Conservation (phyloP, 92 coral and sea anemone species). For the Epizoanthus ramosus region DNA sequence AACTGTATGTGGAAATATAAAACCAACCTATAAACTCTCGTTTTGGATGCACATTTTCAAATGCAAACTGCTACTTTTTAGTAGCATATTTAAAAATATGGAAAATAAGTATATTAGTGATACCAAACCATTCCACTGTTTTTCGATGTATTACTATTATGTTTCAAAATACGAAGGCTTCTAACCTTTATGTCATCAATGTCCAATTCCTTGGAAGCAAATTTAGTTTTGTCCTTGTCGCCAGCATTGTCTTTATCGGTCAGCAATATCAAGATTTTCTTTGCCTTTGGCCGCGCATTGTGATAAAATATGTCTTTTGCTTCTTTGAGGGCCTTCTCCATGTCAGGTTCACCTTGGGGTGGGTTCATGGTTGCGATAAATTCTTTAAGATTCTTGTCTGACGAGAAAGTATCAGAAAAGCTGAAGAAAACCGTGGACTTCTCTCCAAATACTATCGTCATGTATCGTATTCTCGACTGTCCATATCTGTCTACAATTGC, state of each 20-base stretch:
- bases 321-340: slow-evolving; percentile 64
- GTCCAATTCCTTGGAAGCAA: slow-evolving; percentile 31
- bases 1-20: no score
- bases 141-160: not conserved
- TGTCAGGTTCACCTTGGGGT: slow-evolving; percentile 58
- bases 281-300: slow-evolving; percentile 71
- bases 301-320: slow-evolving; percentile 66
- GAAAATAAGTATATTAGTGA: not conserved
- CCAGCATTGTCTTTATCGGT: slow-evolving; percentile 57
- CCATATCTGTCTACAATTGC: slow-evolving; percentile 38
- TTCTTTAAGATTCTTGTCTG: slow-evolving; percentile 8
- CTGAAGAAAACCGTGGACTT: slow-evolving; percentile 26
- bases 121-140: not conserved
- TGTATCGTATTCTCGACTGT: slow-evolving; percentile 21
- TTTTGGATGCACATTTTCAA: no score
- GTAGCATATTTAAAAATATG: no score
- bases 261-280: slow-evolving; percentile 84
- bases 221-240: slow-evolving; percentile 8
- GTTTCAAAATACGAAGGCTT: no score
- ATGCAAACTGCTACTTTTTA: not conserved
- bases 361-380: slow-evolving; percentile 1
- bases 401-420: slow-evolving; percentile 31
- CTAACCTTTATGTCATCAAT: slow-evolving; percentile 29
- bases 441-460: slow-evolving; percentile 23
- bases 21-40: no score